Evolutionary conservation across 2,113 vertebrate species (phyloP).

Genomic region (Nannobrachium achirus): DNA sequence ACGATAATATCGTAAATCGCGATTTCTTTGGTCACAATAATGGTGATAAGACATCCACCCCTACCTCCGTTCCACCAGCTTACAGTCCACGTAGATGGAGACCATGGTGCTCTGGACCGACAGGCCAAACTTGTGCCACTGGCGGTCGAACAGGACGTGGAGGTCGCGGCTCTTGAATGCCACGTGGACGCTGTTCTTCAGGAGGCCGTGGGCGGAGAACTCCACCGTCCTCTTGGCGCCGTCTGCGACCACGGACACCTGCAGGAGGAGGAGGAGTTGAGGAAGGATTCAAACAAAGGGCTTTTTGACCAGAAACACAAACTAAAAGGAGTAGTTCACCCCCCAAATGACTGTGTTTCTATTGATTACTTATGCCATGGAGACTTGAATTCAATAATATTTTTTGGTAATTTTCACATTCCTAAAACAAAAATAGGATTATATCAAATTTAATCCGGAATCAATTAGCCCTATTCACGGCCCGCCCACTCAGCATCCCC

Average conservation of each 20-base stretch:
- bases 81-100: slow-evolving; percentile 92
- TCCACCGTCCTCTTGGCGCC: slow-evolving; percentile 90
- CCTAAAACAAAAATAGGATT: too few relatives aligned
- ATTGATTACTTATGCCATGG: too few relatives aligned
- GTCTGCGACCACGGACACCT: slow-evolving; percentile 90
- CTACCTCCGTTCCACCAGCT: slow-evolving; percentile 84
- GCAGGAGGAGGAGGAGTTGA: slow-evolving; percentile 1
- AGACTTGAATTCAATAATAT: too few relatives aligned
- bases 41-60: too few relatives aligned
- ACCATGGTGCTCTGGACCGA: slow-evolving; percentile 83
- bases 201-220: slow-evolving; percentile 81
- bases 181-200: slow-evolving; percentile 84
- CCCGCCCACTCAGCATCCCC: too few relatives aligned
- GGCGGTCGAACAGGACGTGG: slow-evolving; percentile 91
- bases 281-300: not conserved
- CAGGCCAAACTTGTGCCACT: slow-evolving; percentile 95
- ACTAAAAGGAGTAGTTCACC: too few relatives aligned
- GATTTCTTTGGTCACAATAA: too few relatives aligned
- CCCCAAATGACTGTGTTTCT: too few relatives aligned
- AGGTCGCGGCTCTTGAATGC: slow-evolving; percentile 91
- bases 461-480: too few relatives aligned
- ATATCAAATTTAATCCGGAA: too few relatives aligned
- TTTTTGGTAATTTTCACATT: too few relatives aligned
- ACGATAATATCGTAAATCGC: too few relatives aligned
- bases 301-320: not conserved